Percentiles rank a stretch among this genome's conserved stretches.
phyloP scores from a whole-genome alignment of 2,797 vertebrate species.

The Loris lydekkerianus region DNA sequence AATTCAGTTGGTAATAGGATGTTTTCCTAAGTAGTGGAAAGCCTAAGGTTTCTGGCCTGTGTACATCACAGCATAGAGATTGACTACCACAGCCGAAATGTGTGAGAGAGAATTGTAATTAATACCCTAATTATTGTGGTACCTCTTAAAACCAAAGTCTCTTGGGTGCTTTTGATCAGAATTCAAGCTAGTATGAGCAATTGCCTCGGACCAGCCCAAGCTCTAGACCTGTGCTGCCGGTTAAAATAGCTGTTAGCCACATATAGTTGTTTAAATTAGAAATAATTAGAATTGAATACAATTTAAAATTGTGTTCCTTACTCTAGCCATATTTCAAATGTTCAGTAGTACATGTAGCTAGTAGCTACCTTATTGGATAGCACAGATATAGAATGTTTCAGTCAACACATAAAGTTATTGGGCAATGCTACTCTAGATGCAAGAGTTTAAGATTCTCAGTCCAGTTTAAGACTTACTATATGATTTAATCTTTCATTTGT shows the following conservation, averaged over 20 bases:
- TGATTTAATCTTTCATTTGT: slow-evolving; percentile 82
- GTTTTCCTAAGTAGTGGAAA: neutral
- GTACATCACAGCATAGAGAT: neutral
- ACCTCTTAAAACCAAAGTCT: slow-evolving; percentile 78
- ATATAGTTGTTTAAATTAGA: slow-evolving; percentile 36
- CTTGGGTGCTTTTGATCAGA: slow-evolving; percentile 72
- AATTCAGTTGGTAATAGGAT: slow-evolving; percentile 1
- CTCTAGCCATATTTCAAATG: slow-evolving; percentile 7
- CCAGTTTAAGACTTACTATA: slow-evolving; percentile 57
- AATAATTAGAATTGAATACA: slow-evolving; percentile 65
- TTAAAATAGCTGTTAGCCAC: slow-evolving; percentile 17
- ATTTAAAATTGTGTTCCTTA: slow-evolving; percentile 60
- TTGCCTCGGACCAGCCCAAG: slow-evolving; percentile 78
- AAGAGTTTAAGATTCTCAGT: slow-evolving; percentile 64
- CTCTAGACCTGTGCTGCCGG: slow-evolving; percentile 38
- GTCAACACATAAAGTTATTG: slow-evolving; percentile 22
- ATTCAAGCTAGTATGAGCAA: slow-evolving; percentile 71
- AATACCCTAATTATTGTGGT: slow-evolving; percentile 67
- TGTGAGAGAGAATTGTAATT: slow-evolving; percentile 65
- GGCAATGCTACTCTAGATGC: neutral
- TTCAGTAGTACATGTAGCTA: neutral
- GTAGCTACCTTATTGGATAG: neutral
- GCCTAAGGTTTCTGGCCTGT: slow-evolving; percentile 47
- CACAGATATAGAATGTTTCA: neutral
- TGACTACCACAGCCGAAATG: slow-evolving; percentile 35